Evolutionary conservation across 2,888 invertebrate species (phyloP).

Genomic region (Drosophila vallismaia): DNA sequence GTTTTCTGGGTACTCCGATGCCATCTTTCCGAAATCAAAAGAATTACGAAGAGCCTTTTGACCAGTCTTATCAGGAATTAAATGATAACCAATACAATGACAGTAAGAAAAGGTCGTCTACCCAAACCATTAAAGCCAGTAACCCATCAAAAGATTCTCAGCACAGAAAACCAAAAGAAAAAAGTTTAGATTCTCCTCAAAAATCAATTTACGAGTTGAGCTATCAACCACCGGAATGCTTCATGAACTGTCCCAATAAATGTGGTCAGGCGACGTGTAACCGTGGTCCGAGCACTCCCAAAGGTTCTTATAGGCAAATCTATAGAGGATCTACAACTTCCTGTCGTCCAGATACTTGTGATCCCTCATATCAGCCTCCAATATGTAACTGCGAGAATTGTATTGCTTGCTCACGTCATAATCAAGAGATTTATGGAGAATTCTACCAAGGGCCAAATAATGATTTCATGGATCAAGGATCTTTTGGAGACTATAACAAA

Average conservation of each 20-base stretch:
- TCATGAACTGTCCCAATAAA: too few species aligned
- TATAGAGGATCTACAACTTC: neutral
- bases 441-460: neutral
- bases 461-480: neutral
- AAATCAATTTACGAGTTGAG: too few species aligned
- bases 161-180: too few species aligned
- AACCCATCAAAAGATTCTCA: neutral
- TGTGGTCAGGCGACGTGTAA: too few species aligned
- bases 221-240: too few species aligned
- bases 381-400: neutral
- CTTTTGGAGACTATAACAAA: neutral
- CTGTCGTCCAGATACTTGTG: neutral
- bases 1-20: neutral
- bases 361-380: neutral
- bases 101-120: neutral
- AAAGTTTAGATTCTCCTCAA: too few species aligned
- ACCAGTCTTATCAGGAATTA: too few species aligned
- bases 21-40: neutral
- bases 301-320: neutral
- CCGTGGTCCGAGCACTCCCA: too few species aligned
- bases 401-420: neutral
- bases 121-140: neutral
- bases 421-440: neutral
- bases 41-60: neutral
- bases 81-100: neutral